Evolutionary conservation across 2,888 invertebrate species (phyloP).

Genomic region (Himalopsyche tibetana): DNA sequence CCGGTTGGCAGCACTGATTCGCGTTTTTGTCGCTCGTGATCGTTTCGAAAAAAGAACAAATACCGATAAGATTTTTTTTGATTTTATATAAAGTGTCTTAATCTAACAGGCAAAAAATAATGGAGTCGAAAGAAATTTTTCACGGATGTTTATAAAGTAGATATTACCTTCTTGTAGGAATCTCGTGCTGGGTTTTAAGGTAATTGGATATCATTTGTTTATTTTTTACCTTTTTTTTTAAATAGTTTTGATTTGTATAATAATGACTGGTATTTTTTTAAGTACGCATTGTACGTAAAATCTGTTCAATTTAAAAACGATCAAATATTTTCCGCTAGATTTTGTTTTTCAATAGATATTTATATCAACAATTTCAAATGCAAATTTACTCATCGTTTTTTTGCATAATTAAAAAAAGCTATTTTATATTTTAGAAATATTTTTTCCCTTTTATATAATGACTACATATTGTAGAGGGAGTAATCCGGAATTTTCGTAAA

Average conservation of each 20-base stretch:
- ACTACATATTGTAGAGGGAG: too few relatives aligned
- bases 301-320: not conserved
- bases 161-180: not conserved
- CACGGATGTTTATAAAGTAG: not conserved
- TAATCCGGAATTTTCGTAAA: too few relatives aligned
- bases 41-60: slow-evolving; percentile 33
- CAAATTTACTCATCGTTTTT: too few relatives aligned
- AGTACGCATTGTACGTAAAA: not conserved
- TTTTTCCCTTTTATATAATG: too few relatives aligned
- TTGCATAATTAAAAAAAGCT: too few relatives aligned
- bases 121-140: not conserved
- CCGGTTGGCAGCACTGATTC: slow-evolving; percentile 34
- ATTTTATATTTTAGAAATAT: too few relatives aligned
- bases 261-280: not conserved
- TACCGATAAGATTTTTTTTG: not conserved
- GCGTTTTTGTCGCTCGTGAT: not conserved
- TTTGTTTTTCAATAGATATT: too few relatives aligned
- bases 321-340: not conserved
- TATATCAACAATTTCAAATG: too few relatives aligned
- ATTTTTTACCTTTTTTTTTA: not conserved
- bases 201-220: not conserved
- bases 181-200: not conserved
- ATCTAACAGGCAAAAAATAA: slow-evolving; percentile 3
- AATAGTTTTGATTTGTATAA: not conserved
- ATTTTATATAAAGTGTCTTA: slow-evolving; percentile 27